Evolutionary conservation across 2,797 vertebrate species (phyloP), one percentile per base, ranked within the genome.

Genomic region (Hydrophis major): DNA sequence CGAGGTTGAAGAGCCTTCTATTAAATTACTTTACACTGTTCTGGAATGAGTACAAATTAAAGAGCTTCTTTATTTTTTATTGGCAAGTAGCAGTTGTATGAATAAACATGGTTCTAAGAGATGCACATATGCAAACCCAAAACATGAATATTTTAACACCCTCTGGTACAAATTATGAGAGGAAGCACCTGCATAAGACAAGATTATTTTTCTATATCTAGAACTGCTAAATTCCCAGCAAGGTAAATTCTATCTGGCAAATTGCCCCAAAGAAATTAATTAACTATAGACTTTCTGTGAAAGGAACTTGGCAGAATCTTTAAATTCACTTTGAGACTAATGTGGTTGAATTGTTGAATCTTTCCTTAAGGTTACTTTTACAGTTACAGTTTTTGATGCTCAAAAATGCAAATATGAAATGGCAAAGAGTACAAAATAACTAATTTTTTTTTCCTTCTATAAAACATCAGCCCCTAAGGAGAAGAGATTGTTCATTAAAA

Each of bases 121-220:
- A 94, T 96, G 95, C 92, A 96, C 93, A 96, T 96, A 96, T 95
- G 56, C 90, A 97, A 96, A 95, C 59, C 89, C 92, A 95, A 95
- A 95, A 47, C 94, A 95, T 96, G 96, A 96, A 94, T 96, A 94
- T 96, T 96, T 97, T 93, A 96, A 97, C 94, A 96, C 94, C 94
- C 95, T 94, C 7, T 94, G 93, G 95, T 94, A 95, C 92, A 97
- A 94, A 97, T 96, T 96, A 96, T 95, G 95, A 96, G 95, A 91
- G 90, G 56, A 87, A 59, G 6, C 94, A 97, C 95, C 95, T 97
- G 96, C 93, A 95, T 95, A 96, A 89, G 91, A 94, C 53, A 94
- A 92, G 91, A 78, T 92, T 55, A 94, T 96, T 94, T 89, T 94
- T 88, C 91, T 94, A 10, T 93, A 94, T 94, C 90, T 90, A 25